A percentile compares a stretch with the other conserved stretches of the same genome.
phyloP scores from a whole-genome alignment of 2,797 vertebrate genomes.

The Phrynocephalus guinanensis region DNA sequence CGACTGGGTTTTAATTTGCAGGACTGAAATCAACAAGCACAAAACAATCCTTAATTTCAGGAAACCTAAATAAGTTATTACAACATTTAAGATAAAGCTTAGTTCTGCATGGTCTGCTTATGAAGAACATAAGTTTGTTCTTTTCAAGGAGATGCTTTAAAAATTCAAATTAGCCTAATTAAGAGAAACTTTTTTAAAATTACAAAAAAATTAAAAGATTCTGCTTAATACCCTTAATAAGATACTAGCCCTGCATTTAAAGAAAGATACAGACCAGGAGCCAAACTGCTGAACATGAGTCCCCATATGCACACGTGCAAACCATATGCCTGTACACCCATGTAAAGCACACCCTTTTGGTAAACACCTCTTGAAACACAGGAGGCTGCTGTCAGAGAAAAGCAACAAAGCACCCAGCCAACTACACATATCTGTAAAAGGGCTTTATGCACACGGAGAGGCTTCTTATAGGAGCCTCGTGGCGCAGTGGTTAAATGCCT shows the following conservation, averaged over 20 bases:
- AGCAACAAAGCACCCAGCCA: background rate
- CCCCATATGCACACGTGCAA: background rate
- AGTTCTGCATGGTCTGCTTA: background rate
- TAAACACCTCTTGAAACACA: background rate
- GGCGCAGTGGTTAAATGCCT: too few relatives aligned
- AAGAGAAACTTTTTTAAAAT: background rate
- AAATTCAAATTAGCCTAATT: constrained; percentile 2
- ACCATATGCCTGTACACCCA: background rate
- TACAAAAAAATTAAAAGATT: background rate
- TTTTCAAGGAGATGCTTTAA: constrained; percentile 11
- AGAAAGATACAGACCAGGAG: background rate
- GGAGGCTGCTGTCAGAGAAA: background rate
- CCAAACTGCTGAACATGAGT: background rate
- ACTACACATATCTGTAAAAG: background rate
- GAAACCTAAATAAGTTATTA: background rate
- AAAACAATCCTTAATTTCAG: background rate
- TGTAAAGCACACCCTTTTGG: background rate
- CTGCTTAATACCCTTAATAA: background rate
- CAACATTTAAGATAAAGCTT: background rate
- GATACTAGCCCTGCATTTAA: background rate
- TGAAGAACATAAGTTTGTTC: background rate
- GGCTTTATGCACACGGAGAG: background rate
- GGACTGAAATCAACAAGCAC: background rate
- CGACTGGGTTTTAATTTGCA: background rate
- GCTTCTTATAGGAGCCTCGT: too few relatives aligned